Conservation (phyloP, 2,888 invertebrate species). For the Tiliacea aurago region DNA sequence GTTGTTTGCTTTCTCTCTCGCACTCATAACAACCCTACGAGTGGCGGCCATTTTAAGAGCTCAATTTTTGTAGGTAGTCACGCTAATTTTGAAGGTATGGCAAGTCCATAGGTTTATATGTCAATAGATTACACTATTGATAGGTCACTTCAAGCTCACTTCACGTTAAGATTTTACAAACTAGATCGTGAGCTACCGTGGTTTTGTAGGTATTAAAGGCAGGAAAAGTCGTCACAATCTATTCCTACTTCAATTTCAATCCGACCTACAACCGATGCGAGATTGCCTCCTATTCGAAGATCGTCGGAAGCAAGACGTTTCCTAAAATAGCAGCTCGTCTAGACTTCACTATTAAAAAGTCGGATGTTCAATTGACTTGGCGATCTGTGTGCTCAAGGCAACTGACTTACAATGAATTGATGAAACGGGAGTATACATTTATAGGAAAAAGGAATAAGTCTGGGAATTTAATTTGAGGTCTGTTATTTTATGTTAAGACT, state of each 20-base stretch:
- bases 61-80: too few relatives aligned
- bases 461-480: not conserved
- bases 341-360: conserved; percentile 24
- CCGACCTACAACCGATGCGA: not conserved
- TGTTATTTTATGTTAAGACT: too few relatives aligned
- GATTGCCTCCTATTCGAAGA: conserved; percentile 18
- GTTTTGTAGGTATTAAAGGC: too few relatives aligned
- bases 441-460: not conserved
- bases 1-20: too few relatives aligned
- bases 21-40: too few relatives aligned
- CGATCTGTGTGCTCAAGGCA: not conserved
- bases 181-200: too few relatives aligned
- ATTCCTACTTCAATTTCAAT: conserved; percentile 15
- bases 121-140: too few relatives aligned
- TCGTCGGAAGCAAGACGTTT: conserved; percentile 11
- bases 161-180: too few relatives aligned
- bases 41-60: too few relatives aligned
- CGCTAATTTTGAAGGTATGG: too few relatives aligned
- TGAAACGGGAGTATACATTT: not conserved
- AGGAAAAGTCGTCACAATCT: not conserved
- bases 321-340: conserved; percentile 24
- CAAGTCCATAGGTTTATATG: too few relatives aligned
- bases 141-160: too few relatives aligned
- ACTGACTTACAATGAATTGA: not conserved
- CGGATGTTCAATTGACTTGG: conserved; percentile 12